A percentile compares a stretch with the other conserved stretches of the same genome.
Conservation (phyloP, 2,888 invertebrate species). For the Agrochola macilenta region DNA sequence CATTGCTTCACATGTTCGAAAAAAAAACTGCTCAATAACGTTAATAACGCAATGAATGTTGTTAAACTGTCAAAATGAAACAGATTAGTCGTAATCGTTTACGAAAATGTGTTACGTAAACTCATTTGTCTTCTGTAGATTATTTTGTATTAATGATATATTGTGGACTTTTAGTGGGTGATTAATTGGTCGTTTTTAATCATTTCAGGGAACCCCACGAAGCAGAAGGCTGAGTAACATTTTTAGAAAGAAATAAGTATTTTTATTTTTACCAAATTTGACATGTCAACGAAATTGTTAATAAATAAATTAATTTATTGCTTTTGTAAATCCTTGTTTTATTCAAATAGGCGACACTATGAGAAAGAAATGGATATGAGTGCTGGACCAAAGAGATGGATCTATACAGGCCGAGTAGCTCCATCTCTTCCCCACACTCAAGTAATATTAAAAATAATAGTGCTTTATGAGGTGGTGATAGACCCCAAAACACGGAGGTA, state of each 20-base stretch:
- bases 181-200: conserved; percentile 1
- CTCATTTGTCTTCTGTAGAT: neutral
- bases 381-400: neutral
- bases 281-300: conserved; percentile 69
- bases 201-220: conserved; percentile 88
- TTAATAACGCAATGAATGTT: too few relatives aligned
- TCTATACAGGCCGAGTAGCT: neutral
- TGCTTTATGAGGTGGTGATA: neutral
- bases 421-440: too few relatives aligned
- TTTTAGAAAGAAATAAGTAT: conserved; percentile 82
- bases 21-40: too few relatives aligned
- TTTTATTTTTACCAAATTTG: conserved; percentile 44
- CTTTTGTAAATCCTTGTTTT: conserved; percentile 60
- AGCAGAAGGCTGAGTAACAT: conserved; percentile 87
- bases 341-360: neutral
- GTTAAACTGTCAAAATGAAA: too few relatives aligned
- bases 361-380: neutral
- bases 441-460: neutral
- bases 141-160: neutral
- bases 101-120: neutral
- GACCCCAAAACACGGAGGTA: neutral
- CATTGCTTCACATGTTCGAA: too few relatives aligned
- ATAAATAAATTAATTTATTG: conserved; percentile 75
- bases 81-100: too few relatives aligned
- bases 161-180: neutral